A percentile compares a stretch with the other conserved stretches of the same genome.
Evolutionary conservation across 1,140 invertebrate species (phyloP).

Genomic region (Lasioglossum baleicum): DNA sequence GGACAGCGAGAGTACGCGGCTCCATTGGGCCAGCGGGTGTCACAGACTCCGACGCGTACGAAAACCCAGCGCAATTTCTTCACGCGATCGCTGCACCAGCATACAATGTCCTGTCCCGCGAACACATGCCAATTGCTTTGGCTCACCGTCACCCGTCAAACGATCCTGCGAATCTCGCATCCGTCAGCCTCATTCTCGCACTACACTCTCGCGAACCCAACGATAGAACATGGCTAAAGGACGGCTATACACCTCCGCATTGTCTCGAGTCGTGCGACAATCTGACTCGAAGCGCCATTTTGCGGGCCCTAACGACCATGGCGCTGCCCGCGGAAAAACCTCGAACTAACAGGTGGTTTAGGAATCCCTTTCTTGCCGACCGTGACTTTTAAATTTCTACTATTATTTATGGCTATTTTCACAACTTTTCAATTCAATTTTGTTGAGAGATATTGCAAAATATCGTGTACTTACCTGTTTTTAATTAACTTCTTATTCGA

Average conservation of each 20-base stretch:
- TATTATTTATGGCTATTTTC: no score
- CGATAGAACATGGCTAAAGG: slow-evolving; percentile 54
- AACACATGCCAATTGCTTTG: slow-evolving; percentile 56
- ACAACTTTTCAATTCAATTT: no score
- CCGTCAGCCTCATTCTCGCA: slow-evolving; percentile 49
- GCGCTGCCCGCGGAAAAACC: neutral
- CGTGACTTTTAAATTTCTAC: neutral
- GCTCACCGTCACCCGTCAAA: slow-evolving; percentile 29
- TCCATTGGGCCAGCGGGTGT: slow-evolving; percentile 64
- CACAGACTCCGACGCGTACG: slow-evolving; percentile 65
- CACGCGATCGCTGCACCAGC: slow-evolving; percentile 45
- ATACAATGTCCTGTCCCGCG: slow-evolving; percentile 49
- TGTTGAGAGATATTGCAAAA: no score
- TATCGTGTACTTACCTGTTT: no score
- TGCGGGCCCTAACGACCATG: neutral
- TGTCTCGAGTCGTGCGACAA: slow-evolving; percentile 61
- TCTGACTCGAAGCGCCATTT: slow-evolving; percentile 52
- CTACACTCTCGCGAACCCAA: slow-evolving; percentile 37
- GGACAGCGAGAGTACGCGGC: slow-evolving; percentile 57
- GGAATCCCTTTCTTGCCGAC: neutral
- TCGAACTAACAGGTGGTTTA: slow-evolving; percentile 24
- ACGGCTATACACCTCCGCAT: slow-evolving; percentile 57
- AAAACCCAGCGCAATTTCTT: slow-evolving; percentile 52
- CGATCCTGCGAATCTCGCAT: slow-evolving; percentile 29
- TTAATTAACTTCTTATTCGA: no score